Evolutionary conservation across 2,888 invertebrate genomes (phyloP), one percentile per base, ranked within the genome.

Genomic region (Spodoptera littoralis): DNA sequence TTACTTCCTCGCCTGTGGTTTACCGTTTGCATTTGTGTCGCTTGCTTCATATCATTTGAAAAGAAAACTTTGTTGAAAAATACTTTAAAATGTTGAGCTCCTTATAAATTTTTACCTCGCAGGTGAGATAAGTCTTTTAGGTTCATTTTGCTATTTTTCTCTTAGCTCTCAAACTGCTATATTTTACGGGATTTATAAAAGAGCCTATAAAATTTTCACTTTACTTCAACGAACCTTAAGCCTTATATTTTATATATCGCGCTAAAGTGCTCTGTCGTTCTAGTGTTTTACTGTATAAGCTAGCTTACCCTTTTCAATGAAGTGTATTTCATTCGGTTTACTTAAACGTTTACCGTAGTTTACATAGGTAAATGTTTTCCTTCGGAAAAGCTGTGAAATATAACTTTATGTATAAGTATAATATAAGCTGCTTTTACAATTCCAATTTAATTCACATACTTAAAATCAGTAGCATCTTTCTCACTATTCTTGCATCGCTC

Each of bases 1-100:
- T 71, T 59, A 58, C 62, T 49, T 58, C 60, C 60, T 44, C 49
- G 4, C 47, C 69, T 49, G 55, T 41, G 58, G 71, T 59, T 64
- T 50, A 49, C 42, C 30, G 50, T 50, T 56, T 48, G 41, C 51
- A 36, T 44, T 30, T 8, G 6, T 56, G 52, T 49, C 48, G 43
- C 41, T 30, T 11, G 9, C 44, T 46, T 36, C 64, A 59, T 27
- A 70, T 18, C 6, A 36, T 55, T 62, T 43, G 42, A 53, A 56
- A 45, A 3, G 8, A 48, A 48, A 51, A 44, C 11, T 44, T 45
- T n/a, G 1, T 3, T 49, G 41, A 18, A 18, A 24, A 36, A 42
- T 51, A 36, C 6, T 36, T 13, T 47, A 11, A 27, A 3, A 44
- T 24, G 44, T 55, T 41, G 6, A 13, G 3, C 3, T 36, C 18